These are phyloP conservation scores for Meloidogyne exigua DNA, from an alignment of 1,140 invertebrate genomes.

Conservation along the genomic window DNA sequence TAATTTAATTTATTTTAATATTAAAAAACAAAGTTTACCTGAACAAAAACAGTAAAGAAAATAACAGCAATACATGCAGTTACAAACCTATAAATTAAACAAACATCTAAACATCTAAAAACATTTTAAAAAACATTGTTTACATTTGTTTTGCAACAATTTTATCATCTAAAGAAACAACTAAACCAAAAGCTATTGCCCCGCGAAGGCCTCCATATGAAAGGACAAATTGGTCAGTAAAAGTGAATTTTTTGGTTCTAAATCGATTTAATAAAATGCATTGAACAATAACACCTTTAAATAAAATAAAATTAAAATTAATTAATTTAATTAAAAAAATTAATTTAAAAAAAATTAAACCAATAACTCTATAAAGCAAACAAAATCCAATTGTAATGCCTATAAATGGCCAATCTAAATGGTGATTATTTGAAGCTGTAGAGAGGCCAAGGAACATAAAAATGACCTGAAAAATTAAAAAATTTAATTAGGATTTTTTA, in stretches of 20 bases:
- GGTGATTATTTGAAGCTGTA: constrained; percentile 70
- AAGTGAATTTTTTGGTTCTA: constrained; percentile 63
- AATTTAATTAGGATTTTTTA: background rate
- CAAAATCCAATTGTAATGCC: constrained; percentile 89
- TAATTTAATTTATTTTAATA: too few species aligned
- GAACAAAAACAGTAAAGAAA: constrained; percentile 69
- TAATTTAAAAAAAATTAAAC: constrained; percentile 12
- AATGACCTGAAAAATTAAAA: constrained; percentile 68
- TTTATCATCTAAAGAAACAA: constrained; percentile 64
- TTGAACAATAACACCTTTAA: constrained; percentile 54
- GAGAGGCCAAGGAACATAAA: constrained; percentile 98
- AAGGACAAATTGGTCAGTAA: constrained; percentile 66
- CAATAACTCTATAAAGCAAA: constrained; percentile 82
- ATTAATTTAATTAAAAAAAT: background rate
- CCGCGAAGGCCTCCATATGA: constrained; percentile 51
- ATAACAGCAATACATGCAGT: constrained; percentile 68
- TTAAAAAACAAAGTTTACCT: constrained; percentile 52
- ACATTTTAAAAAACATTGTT: background rate
- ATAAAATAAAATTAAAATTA: background rate
- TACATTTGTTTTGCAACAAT: constrained; percentile 64
- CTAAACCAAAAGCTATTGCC: constrained; percentile 55
- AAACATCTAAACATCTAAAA: too few species aligned
- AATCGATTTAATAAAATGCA: constrained; percentile 55
- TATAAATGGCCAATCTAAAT: constrained; percentile 91
- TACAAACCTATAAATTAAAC: constrained; percentile 55